Evolutionary conservation across 2,113 vertebrate species (phyloP), one percentile per base, ranked within the genome.

Genomic region (Etia nguti): DNA sequence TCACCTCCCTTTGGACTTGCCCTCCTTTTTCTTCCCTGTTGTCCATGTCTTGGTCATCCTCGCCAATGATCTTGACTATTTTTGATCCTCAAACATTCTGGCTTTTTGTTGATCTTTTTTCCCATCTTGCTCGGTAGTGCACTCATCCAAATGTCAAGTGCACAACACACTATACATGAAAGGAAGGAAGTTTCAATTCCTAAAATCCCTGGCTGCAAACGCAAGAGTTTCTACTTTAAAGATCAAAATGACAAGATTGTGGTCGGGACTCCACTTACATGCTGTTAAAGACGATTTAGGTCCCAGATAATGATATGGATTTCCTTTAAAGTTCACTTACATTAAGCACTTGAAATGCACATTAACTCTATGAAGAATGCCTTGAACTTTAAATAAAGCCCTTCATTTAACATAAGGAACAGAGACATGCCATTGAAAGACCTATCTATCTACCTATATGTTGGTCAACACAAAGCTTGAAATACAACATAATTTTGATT

Each of bases 291-390:
- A 22, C 10, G 86, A 70, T 85, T 88, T 73, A 86, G 70, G 93
- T 87, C 75, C 16, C 20, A 77, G 82, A 60, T 91, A 90, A 87
- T 83, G 77, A 88, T 82, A 29, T 26, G 10, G 79, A 87, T 88
- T 85, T 91, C 80, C 68, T 89, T 86, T 93, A 84, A 88, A 92
- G 75, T 89, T 70, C 59, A 60, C 80, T 88, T 82, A 56, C 77
- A 79, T 73, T 60, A 89, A 81, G 77, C 18, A 55, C 82, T 82
- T 89, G 75, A 88, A 79, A 65, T 31, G 29, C 8, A 8, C 79
- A 80, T 87, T 88, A 91, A 88, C 87, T 46, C 87, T 3, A 10
- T 16, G 4, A 84, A 84, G 70, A 65, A 86, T 70, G 29, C 34
- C 26, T 29, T 83, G 65, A 86, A 84, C 82, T 85, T 88, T 60